A percentile compares a stretch with the other conserved stretches of the same genome.
phyloP scores from a whole-genome alignment of 2,797 vertebrate species.

The Coreius guichenoti region DNA sequence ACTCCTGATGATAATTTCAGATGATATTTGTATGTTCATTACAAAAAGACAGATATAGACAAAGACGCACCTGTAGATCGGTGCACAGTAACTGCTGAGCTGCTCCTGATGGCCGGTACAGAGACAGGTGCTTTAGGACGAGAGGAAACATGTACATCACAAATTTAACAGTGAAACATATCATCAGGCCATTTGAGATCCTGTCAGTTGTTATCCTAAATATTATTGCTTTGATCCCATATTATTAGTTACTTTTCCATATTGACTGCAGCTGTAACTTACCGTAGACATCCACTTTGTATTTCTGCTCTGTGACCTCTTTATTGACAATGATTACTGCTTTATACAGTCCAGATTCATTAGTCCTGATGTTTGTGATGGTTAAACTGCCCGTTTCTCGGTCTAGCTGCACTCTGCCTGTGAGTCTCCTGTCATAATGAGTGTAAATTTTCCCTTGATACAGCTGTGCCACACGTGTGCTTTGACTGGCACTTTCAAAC shows the following conservation, averaged over 20 bases:
- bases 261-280: not conserved
- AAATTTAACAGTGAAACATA: not conserved
- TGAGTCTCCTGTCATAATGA: constrained; percentile 18
- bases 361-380: not conserved
- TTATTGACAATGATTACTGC: not conserved
- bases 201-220: not conserved
- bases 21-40: not conserved
- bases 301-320: not conserved
- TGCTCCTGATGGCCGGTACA: not conserved
- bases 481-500: not conserved
- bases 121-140: not conserved
- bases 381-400: not conserved
- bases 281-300: constrained; percentile 5
- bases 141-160: not conserved
- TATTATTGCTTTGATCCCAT: not conserved
- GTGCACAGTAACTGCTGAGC: not conserved
- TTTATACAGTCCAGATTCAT: constrained; percentile 25
- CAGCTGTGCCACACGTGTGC: not conserved
- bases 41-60: not conserved
- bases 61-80: not conserved
- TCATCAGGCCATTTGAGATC: too few species aligned
- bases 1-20: not conserved
- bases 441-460: constrained; percentile 15
- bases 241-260: not conserved
- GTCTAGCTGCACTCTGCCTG: not conserved